Base-by-base conservation (phyloP, 2,113 vertebrate genomes). In the Malaclemys terrapin region DNA sequence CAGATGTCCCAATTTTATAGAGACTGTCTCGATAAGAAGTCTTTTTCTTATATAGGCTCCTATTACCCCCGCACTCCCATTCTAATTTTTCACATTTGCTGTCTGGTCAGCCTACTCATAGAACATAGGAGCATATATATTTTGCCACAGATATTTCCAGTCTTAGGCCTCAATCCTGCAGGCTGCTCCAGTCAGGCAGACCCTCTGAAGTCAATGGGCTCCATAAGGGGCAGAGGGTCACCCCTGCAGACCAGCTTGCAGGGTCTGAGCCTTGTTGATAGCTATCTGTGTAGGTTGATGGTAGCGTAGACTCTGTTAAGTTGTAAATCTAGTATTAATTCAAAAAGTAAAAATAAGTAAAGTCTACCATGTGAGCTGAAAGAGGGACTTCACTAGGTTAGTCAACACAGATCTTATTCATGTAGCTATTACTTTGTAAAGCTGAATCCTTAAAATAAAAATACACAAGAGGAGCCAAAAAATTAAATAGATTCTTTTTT, bases 261-360 rank as follows among this genome's bases (percentile, higher is more conserved):
- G 72, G 45, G 82, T 92, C 89, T 95, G 56, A 89, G 8, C 49
- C 54, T 95, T 94, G 93, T 86, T 86, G 62, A 90, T 35, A 45
- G 49, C 87, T 83, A 90, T 85, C 6, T 19, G 47, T 3, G 7
- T 92, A 89, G 22, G 53, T n/a, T 78, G 4, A 12, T 45, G 72
- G 38, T 45, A 76, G 42, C 2, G 8, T 25, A 76, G 42, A 42
- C 24, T 24, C 11, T 76, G n/a, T 84, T 62, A 93, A 94, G 80
- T 76, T 82, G 2, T 84, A 94, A 93, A 84, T 78, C 49, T 85
- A 47, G 52, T 89, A 89, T 84, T 96, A 91, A 88, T 89, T 88
- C 72, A 88, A 56, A 45, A 45, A 82, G 94, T 95, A 93, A 56
- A 93, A 94, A 84, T 3, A 0, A 72, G 92, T 10, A 90, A 91